These are phyloP conservation scores for Chrysolina oricalcia DNA, from an alignment of 2,888 invertebrate species.

Conservation along the genomic window DNA sequence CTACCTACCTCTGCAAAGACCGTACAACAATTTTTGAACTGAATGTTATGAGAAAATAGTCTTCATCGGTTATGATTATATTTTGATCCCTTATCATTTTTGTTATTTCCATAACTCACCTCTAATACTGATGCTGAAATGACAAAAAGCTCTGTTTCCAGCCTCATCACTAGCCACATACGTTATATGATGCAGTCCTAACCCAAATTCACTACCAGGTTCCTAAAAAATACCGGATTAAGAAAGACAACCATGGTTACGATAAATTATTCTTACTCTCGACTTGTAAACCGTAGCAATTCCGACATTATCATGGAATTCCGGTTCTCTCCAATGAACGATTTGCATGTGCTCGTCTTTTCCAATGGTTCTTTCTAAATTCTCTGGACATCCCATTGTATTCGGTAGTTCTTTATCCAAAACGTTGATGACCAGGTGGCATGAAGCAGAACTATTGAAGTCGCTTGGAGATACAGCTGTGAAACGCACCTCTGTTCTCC, in stretches of 20 bases:
- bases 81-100: too few relatives aligned
- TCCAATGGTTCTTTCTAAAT: constrained; percentile 75
- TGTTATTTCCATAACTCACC: constrained; percentile 70
- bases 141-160: constrained; percentile 78
- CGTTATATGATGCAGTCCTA: constrained; percentile 77
- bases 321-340: constrained; percentile 80
- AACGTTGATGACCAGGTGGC: constrained; percentile 77
- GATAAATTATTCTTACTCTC: constrained; percentile 70
- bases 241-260: background rate
- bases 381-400: constrained; percentile 76
- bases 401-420: constrained; percentile 75
- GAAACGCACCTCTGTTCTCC: constrained; percentile 76
- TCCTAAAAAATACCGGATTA: constrained; percentile 68
- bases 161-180: constrained; percentile 79
- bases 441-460: constrained; percentile 73
- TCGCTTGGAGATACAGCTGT: constrained; percentile 74
- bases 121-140: constrained; percentile 77
- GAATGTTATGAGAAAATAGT: too few relatives aligned
- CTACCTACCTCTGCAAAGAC: too few relatives aligned
- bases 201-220: constrained; percentile 77
- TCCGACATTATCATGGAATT: constrained; percentile 76
- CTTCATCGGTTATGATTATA: too few relatives aligned
- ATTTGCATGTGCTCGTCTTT: constrained; percentile 74
- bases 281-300: constrained; percentile 77
- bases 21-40: too few relatives aligned